Evolutionary conservation across 2,113 vertebrate species (phyloP), one percentile per base, ranked within the genome.

Genomic region (Astatoreochromis straeleni): DNA sequence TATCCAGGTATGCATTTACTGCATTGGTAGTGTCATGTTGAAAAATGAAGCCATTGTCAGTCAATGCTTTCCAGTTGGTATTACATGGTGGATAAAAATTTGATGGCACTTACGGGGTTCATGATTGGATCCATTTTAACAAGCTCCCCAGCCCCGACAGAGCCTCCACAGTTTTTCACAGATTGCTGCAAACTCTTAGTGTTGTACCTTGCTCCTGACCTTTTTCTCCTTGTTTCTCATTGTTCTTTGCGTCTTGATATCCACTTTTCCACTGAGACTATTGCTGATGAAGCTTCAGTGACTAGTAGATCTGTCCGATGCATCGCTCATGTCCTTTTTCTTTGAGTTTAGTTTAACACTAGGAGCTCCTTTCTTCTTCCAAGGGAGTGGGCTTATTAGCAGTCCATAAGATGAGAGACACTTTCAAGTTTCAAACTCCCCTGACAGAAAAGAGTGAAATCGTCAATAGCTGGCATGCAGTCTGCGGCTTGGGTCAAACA

Each of bases 391-490:
- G 3, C 16, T 78, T 75, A 17, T 31, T 31, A 75, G 24, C 42
- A 49, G 16, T 75, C 68, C 13, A 16, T 45, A 29, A 26, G 8
- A 45, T 73, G 24, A 73, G 68, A 73, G 3, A 78, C 3, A 29
- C 24, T 31, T 47, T 47, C 16, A 26, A 7, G 21, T 47, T 24
- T 75, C 24, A 47, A 75, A 19, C 42, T 49, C 16, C 14, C 26
- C 42, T 49, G 29, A 38, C 4, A 24, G 13, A 54, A 87, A 38
- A 63, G 13, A 45, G 35, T 57, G 57, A 70, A 54, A 88, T 87
- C 53, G 86, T 92, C 84, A 91, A 85, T 88, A 84, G 55, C 63
- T 92, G 84, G 58, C 82, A 78, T 57, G 29, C 80, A 54, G 31
- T 47, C 85, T 75, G 80, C 42, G 38, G 57, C 87, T 82, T 35